Evolutionary conservation across 2,888 invertebrate species (phyloP), one percentile per base, ranked within the genome.

Genomic region (Pinctada fucata): DNA sequence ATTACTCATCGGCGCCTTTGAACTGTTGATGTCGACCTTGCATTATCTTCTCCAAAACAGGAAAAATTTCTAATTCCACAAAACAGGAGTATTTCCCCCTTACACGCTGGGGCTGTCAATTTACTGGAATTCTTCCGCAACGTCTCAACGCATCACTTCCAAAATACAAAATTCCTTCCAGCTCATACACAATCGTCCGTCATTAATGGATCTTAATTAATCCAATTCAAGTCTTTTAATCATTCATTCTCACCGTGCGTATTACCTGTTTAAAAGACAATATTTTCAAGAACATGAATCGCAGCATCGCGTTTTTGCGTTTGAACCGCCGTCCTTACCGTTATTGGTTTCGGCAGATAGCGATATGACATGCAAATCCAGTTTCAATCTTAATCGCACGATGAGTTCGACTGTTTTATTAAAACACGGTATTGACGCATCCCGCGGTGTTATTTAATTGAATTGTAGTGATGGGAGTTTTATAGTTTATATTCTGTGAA

Each of bases 161-260:
- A 58, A 58, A 58, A 58, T 58, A 58, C 58, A 58, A 58, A 58
- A 58, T 58, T 58, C 58, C 58, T 58, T 58, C 58, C 58, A 58
- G 13, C 58, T 58, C 58, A 13, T 10, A 13, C 58, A 58, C 1
- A 58, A 58, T 58, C 58, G 58, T 58, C 58, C 13, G 58, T 58
- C 58, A 58, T 58, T 58, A 58, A 58, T 58, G 58, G 58, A 58
- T 58, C 58, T 58, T 58, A 58, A 58, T 58, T 58, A 58, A 58
- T 58, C 58, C 13, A 58, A 58, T 58, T 58, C 58, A 58, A 10
- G 58, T 58, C 58, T 58, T 58, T 58, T 58, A 58, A 58, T 58
- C 58, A 58, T 58, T 58, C 58, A 58, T 58, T 58, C 13, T 58
- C 58, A 58, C 58, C 58, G 58, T 13, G 58, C 58, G 58, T 58